Conservation (phyloP, 2,113 vertebrate genomes). For the Murina feae region DNA sequence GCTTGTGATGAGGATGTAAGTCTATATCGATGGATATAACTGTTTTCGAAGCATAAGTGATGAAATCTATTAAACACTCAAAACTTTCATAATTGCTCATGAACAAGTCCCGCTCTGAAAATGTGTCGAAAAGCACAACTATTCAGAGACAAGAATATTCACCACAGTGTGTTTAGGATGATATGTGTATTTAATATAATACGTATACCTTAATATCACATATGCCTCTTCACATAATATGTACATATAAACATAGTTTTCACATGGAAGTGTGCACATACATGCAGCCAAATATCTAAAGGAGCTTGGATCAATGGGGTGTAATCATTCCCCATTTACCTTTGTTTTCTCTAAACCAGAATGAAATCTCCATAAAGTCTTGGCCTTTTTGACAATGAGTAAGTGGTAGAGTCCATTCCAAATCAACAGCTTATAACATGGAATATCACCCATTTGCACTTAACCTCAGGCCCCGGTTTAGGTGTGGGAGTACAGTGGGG, state of each 20-base stretch:
- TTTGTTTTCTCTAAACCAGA: background rate
- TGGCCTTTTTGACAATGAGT: background rate
- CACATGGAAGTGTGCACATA: background rate
- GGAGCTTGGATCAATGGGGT: background rate
- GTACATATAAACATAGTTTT: background rate
- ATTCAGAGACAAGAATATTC: background rate
- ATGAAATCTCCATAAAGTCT: background rate
- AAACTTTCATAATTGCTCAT: background rate
- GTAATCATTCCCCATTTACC: background rate
- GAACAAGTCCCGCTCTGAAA: background rate
- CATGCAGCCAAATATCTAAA: background rate
- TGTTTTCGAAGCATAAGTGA: background rate
- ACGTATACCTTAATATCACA: background rate
- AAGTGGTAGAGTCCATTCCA: background rate
- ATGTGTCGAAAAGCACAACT: background rate
- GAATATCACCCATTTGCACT: background rate
- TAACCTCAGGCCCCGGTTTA: accelerated
- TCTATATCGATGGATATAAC: background rate
- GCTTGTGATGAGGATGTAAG: background rate
- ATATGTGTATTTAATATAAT: background rate
- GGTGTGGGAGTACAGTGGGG: background rate
- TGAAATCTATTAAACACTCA: background rate
- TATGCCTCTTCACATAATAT: background rate
- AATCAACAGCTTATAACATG: background rate
- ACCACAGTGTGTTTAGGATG: background rate